Conservation (phyloP, 35 echinoderm and acorn worm species). For the Patiria miniata region DNA sequence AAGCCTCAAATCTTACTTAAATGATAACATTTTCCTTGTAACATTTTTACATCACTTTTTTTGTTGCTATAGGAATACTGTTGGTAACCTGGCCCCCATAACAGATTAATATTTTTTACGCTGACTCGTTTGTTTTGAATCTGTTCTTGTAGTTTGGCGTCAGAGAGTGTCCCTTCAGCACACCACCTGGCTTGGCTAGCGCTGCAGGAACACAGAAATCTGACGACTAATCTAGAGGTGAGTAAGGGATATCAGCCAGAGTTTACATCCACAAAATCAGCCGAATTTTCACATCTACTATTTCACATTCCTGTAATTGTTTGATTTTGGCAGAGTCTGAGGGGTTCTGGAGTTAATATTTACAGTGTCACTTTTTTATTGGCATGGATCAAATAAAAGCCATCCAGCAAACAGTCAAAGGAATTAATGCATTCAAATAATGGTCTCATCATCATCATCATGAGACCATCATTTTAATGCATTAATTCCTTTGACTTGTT, state of each 20-base stretch:
- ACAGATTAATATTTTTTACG: too few species aligned
- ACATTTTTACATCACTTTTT: too few species aligned
- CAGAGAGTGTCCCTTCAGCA: slow-evolving; percentile 76
- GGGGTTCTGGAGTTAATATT: not conserved
- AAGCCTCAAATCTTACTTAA: too few species aligned
- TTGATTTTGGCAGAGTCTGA: not conserved
- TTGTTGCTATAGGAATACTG: too few species aligned
- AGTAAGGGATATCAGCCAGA: not conserved
- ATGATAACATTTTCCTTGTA: too few species aligned
- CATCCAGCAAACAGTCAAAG: too few species aligned
- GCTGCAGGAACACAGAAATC: slow-evolving; percentile 45
- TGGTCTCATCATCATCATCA: too few species aligned
- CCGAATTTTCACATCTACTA: not conserved
- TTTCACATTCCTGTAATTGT: not conserved
- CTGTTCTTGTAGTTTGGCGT: slow-evolving; percentile 70
- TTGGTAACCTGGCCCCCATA: too few species aligned
- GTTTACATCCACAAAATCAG: not conserved
- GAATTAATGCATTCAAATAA: too few species aligned
- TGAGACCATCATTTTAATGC: too few species aligned
- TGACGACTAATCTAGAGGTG: not conserved
- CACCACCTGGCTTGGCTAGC: slow-evolving; percentile 79
- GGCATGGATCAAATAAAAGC: too few species aligned
- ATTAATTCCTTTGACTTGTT: too few species aligned
- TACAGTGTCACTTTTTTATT: not conserved
- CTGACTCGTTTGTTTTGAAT: not conserved